A percentile compares a stretch with the other conserved stretches of the same genome.
Evolutionary conservation across 2,113 vertebrate species (phyloP).

Genomic region (Mormoops blainvillei): DNA sequence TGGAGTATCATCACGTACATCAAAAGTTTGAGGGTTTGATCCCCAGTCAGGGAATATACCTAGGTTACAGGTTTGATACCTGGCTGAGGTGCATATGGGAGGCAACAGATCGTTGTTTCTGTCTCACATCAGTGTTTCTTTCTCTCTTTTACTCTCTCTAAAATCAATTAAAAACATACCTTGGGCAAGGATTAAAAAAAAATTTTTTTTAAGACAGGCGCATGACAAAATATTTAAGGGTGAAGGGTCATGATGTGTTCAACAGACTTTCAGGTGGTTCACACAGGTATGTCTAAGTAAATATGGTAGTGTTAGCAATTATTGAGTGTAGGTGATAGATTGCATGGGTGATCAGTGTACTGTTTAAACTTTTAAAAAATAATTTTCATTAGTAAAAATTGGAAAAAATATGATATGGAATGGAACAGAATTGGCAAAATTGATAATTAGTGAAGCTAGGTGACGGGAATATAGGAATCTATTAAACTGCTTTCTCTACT

Average conservation of each 20-base stretch:
- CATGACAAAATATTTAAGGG: not conserved
- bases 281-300: not conserved
- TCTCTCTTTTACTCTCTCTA: too few species aligned
- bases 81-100: too few species aligned
- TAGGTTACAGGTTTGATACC: too few species aligned
- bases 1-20: too few species aligned
- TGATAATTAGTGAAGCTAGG: not conserved
- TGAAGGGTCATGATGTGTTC: not conserved
- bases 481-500: not conserved
- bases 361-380: not conserved
- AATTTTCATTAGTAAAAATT: constrained; percentile 13
- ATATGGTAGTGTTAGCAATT: not conserved
- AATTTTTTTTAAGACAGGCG: not conserved
- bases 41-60: too few species aligned
- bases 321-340: not conserved
- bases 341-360: not conserved
- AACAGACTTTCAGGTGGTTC: not conserved
- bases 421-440: not conserved
- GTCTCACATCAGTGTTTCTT: too few species aligned
- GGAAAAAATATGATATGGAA: not conserved
- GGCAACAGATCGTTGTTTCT: too few species aligned
- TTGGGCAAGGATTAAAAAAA: too few species aligned
- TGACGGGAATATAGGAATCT: not conserved
- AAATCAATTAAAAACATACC: too few species aligned
- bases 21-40: too few species aligned